phyloP scores from a whole-genome alignment of 2,797 vertebrate genomes.

The Astyanax mexicanus region DNA sequence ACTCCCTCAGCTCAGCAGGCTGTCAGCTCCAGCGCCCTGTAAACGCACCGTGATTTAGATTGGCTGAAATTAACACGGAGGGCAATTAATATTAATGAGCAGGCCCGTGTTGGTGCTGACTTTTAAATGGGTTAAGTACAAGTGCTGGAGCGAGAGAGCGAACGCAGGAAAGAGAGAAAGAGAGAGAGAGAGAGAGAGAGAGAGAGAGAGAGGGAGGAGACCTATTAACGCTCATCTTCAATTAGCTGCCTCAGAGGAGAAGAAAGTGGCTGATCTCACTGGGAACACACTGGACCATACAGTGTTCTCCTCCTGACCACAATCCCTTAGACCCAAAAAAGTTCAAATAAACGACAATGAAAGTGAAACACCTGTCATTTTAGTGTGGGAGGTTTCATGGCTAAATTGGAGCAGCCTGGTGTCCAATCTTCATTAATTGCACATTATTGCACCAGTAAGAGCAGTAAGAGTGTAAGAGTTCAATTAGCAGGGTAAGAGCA shows the following conservation, averaged over 20 bases:
- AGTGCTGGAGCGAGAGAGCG: slow-evolving; percentile 28
- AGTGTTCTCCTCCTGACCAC: slow-evolving; percentile 11
- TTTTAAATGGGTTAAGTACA: slow-evolving; percentile 63
- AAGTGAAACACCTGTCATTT: too few relatives aligned
- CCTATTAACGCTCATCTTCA: slow-evolving; percentile 55
- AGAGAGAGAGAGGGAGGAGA: slow-evolving; percentile 33
- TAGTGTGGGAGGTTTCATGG: too few relatives aligned
- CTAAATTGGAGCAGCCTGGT: too few relatives aligned
- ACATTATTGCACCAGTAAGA: too few relatives aligned
- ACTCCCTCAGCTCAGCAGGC: slow-evolving; percentile 34
- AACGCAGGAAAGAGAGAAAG: too few relatives aligned
- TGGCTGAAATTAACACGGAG: slow-evolving; percentile 66
- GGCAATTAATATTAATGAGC: slow-evolving; percentile 71
- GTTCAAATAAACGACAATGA: too few relatives aligned
- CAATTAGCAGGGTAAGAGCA: too few relatives aligned
- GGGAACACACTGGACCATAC: slow-evolving; percentile 14
- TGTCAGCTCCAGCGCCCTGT: slow-evolving; percentile 57
- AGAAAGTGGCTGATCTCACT: slow-evolving; percentile 4
- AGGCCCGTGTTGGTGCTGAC: slow-evolving; percentile 55
- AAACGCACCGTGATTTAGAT: slow-evolving; percentile 59
- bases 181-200: slow-evolving; percentile 27
- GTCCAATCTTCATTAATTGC: too few relatives aligned
- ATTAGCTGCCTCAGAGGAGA: slow-evolving; percentile 56
- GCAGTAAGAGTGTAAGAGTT: too few relatives aligned
- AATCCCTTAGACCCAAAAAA: slow-evolving; percentile 29